A percentile compares a stretch with the other conserved stretches of the same genome.
Evolutionary conservation across 2,797 vertebrate species (phyloP).

Genomic region (Phalloptychus januarius): DNA sequence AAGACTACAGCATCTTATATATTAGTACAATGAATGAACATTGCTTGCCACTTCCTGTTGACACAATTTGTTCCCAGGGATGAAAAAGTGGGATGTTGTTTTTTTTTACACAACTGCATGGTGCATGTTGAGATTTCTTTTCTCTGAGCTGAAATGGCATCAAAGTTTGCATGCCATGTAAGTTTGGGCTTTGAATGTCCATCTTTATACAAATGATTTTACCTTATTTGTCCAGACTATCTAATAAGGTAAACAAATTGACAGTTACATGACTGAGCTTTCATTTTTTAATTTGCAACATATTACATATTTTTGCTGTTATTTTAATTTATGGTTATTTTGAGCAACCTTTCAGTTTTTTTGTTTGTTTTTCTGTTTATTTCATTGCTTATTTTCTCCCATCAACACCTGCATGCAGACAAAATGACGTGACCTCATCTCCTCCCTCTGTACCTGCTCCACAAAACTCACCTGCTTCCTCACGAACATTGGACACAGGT

Average conservation of each 20-base stretch:
- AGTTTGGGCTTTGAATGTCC: background rate
- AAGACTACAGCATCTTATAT: background rate
- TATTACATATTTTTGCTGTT: background rate
- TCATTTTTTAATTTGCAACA: constrained; percentile 2
- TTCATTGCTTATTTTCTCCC: constrained; percentile 22
- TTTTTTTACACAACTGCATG: background rate
- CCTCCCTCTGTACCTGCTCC: constrained; percentile 70
- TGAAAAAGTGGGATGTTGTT: background rate
- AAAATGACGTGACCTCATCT: constrained; percentile 71
- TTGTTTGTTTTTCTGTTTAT: constrained; percentile 27
- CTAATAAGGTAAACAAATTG: background rate
- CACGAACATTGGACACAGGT: constrained; percentile 75
- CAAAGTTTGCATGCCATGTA: background rate
- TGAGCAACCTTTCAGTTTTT: constrained; percentile 17
- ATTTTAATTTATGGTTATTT: background rate
- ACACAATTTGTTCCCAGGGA: background rate
- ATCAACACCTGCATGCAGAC: constrained; percentile 72
- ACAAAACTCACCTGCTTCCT: constrained; percentile 75
- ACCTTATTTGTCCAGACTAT: background rate
- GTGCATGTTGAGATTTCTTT: background rate
- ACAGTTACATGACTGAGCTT: background rate
- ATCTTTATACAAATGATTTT: background rate
- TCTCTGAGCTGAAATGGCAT: background rate
- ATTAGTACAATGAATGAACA: background rate
- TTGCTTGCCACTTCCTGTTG: background rate